Evolutionary conservation across 2,113 vertebrate species (phyloP).

Genomic region (Lasiurus cinereus): DNA sequence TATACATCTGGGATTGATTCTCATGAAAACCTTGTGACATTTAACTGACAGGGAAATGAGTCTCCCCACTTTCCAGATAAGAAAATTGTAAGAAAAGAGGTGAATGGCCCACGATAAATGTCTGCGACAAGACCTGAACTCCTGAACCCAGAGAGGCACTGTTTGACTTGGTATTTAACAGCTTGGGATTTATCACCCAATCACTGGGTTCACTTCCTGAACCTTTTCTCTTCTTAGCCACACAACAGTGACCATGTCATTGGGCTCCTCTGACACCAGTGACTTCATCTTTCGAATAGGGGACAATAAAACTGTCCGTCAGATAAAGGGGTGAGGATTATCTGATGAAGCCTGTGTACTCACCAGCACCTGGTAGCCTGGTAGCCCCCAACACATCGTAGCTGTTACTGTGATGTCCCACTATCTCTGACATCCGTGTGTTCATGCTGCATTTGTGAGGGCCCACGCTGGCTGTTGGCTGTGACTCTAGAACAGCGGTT

Average conservation of each 20-base stretch:
- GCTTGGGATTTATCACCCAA: neutral
- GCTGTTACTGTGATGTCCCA: no score
- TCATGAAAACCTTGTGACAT: neutral
- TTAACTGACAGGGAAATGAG: neutral
- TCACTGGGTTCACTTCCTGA: neutral
- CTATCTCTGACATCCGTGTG: neutral
- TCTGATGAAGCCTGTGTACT: neutral
- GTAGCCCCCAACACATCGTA: neutral
- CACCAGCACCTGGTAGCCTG: neutral
- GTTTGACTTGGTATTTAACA: neutral
- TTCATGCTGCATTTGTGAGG: neutral
- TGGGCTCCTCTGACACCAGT: neutral
- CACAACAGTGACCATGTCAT: neutral
- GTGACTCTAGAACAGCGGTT: neutral
- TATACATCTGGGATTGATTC: neutral
- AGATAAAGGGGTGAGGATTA: neutral
- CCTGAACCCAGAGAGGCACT: neutral
- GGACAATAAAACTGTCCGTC: neutral
- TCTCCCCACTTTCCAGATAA: neutral
- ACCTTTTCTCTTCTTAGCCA: neutral
- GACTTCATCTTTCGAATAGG: neutral
- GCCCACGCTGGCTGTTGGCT: neutral
- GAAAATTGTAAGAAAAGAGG: neutral
- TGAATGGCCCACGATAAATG: neutral
- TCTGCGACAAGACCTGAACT: neutral